phyloP scores from a whole-genome alignment of 2,888 invertebrate genomes.

The Archaeoteleia sp. region DNA sequence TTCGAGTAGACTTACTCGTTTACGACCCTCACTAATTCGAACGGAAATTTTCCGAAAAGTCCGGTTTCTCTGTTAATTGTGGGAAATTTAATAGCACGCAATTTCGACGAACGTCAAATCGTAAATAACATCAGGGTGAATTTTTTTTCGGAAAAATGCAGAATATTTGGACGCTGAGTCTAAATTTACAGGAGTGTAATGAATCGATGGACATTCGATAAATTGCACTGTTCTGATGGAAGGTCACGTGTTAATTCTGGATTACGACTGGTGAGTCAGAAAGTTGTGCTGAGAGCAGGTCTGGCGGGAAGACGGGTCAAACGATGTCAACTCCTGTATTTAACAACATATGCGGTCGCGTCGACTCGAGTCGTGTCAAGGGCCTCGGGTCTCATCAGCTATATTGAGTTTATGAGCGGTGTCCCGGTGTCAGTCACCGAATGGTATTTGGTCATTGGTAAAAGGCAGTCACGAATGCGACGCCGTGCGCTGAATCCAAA shows the following conservation, averaged over 20 bases:
- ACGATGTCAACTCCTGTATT: slow-evolving; percentile 72
- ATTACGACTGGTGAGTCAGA: slow-evolving; percentile 55
- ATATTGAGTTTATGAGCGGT: slow-evolving; percentile 65
- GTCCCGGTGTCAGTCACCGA: slow-evolving; percentile 58
- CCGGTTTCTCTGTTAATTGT: too few relatives aligned
- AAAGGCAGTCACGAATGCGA: slow-evolving; percentile 4
- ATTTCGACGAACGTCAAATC: too few relatives aligned
- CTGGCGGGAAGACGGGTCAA: slow-evolving; percentile 70
- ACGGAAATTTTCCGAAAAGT: too few relatives aligned
- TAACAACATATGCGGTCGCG: slow-evolving; percentile 66
- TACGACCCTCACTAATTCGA: too few relatives aligned
- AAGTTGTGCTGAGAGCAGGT: slow-evolving; percentile 45
- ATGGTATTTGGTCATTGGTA: slow-evolving; percentile 20
- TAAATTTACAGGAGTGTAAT: too few relatives aligned
- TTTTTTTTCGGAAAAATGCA: too few relatives aligned
- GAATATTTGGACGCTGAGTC: too few relatives aligned
- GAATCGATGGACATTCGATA: slow-evolving; percentile 7
- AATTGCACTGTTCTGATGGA: slow-evolving; percentile 2
- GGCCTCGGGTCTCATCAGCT: slow-evolving; percentile 60
- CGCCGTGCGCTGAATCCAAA: slow-evolving; percentile 7
- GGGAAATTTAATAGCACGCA: too few relatives aligned
- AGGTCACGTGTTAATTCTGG: slow-evolving; percentile 1
- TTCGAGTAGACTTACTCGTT: too few relatives aligned
- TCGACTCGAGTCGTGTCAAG: slow-evolving; percentile 62
- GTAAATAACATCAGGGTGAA: too few relatives aligned